These are phyloP conservation scores for Coluber constrictor DNA, from an alignment of 2,797 vertebrate species.

Conservation along the genomic window DNA sequence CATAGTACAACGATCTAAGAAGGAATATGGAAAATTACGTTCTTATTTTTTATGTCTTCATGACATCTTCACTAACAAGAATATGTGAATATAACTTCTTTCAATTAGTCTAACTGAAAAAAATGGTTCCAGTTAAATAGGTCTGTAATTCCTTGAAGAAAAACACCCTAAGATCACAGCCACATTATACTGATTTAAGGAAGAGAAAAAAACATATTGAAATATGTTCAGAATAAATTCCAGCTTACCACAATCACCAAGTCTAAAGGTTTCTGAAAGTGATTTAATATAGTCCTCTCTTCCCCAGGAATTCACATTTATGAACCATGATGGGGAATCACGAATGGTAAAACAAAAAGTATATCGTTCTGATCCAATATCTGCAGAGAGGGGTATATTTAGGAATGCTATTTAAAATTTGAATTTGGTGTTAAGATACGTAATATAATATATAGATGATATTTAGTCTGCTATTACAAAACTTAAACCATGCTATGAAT, in stretches of 20 bases:
- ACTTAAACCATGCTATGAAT: background rate
- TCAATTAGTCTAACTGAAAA: slow-evolving; percentile 27
- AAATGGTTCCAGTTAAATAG: slow-evolving; percentile 54
- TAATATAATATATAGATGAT: rapidly evolving
- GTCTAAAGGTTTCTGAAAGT: slow-evolving; percentile 80
- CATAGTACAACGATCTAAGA: background rate
- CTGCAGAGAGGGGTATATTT: slow-evolving; percentile 67
- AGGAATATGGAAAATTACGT: background rate
- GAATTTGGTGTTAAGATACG: slow-evolving; percentile 17
- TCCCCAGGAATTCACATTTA: slow-evolving; percentile 89
- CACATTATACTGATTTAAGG: slow-evolving; percentile 25
- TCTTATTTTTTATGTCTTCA: slow-evolving; percentile 16
- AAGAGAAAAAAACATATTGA: slow-evolving; percentile 5
- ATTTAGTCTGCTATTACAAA: background rate
- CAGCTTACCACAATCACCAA: slow-evolving; percentile 87
- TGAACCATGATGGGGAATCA: slow-evolving; percentile 83
- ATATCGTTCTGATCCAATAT: slow-evolving; percentile 84
- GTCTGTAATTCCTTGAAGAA: slow-evolving; percentile 46
- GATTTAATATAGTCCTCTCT: slow-evolving; percentile 78
- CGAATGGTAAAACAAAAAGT: slow-evolving; percentile 90
- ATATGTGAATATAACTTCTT: slow-evolving; percentile 29
- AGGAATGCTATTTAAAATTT: slow-evolving; percentile 17
- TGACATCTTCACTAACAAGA: slow-evolving; percentile 48
- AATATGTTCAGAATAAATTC: slow-evolving; percentile 36
- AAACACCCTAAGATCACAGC: slow-evolving; percentile 47